Evolutionary conservation across 2,888 invertebrate species (phyloP), one percentile per base, ranked within the genome.

Genomic region (Caenorhabditis drosophilae): DNA sequence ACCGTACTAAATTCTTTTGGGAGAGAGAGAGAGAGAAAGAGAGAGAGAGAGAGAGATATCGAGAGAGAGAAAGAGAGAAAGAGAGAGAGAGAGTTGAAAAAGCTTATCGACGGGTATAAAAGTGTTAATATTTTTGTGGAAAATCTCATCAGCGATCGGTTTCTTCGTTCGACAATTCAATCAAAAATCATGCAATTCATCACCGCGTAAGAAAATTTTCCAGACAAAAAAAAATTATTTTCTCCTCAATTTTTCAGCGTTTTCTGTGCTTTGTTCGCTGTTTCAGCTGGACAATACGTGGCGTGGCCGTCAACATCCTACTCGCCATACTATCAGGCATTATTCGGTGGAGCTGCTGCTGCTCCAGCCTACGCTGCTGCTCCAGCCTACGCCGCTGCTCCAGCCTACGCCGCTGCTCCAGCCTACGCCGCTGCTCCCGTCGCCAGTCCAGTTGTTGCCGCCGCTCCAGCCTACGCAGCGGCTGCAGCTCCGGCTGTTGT

Each of bases 231-330:
- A 18, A 38, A 16, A 23, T n/a, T n/a, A n/a, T n/a, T n/a, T n/a
- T n/a, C n/a, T n/a, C n/a, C n/a, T n/a, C n/a, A n/a, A 20, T 36
- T 23, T 61, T 61, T 52, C 45, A 67, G 67, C 26, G 41, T 59
- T 47, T 38, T 67, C 55, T 57, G 40, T 46, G 56, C 61, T 25
- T 36, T 61, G 53, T 46, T 62, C 67, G 54, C 67, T 36, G 55
- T 61, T 27, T 49, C 67, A 16, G 47, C 53, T 31, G 56, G 53
- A 16, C 67, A 67, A 46, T 41, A 59, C 31, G 67, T 56, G 16
- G 67, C 67, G 26, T 73, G 73, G 73, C 73, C 73, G 36, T 61
- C 70, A 7, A 64, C 67, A 23, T 68, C 68, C 7, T 73, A 73
- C 53, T 73, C 73, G 20, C 69, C 72, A 23, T 72, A 59, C 72